Evolutionary conservation across 2,113 vertebrate species (phyloP).

Genomic region (Bujurquina vittata): DNA sequence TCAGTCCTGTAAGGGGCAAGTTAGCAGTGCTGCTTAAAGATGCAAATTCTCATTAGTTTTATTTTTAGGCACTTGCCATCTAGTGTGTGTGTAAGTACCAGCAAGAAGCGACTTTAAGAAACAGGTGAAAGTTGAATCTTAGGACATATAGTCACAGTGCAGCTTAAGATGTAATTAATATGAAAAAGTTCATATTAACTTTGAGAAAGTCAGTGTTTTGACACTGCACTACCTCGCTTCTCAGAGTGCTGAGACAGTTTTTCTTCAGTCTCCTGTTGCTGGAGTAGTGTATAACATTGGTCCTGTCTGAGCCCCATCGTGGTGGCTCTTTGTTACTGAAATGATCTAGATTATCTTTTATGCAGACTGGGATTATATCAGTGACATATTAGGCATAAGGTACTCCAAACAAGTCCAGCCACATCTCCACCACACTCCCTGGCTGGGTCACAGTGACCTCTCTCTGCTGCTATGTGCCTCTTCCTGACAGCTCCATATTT

Average conservation of each 20-base stretch:
- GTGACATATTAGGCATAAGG: background rate
- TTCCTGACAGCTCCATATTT: constrained; percentile 71
- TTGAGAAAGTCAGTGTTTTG: constrained; percentile 17
- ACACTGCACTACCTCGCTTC: background rate
- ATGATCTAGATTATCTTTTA: background rate
- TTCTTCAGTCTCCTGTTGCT: background rate
- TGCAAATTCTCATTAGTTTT: constrained; percentile 7
- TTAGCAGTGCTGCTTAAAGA: background rate
- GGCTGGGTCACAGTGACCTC: constrained; percentile 62
- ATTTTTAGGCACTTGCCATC: background rate
- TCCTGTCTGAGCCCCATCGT: background rate
- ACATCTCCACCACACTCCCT: constrained; percentile 15
- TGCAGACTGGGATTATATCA: background rate
- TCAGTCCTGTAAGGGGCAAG: background rate
- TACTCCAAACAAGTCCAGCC: constrained; percentile 4
- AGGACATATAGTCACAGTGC: background rate
- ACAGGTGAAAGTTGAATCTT: constrained; percentile 13
- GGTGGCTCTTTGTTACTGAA: background rate
- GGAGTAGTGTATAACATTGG: background rate
- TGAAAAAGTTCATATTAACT: constrained; percentile 6
- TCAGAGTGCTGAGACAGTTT: background rate
- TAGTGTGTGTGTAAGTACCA: background rate
- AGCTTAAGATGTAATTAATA: background rate
- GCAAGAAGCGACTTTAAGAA: background rate
- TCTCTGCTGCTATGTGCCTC: constrained; percentile 36